Base-by-base conservation (phyloP, 2,797 vertebrate genomes). In the Mormyrus hasselquistii region DNA sequence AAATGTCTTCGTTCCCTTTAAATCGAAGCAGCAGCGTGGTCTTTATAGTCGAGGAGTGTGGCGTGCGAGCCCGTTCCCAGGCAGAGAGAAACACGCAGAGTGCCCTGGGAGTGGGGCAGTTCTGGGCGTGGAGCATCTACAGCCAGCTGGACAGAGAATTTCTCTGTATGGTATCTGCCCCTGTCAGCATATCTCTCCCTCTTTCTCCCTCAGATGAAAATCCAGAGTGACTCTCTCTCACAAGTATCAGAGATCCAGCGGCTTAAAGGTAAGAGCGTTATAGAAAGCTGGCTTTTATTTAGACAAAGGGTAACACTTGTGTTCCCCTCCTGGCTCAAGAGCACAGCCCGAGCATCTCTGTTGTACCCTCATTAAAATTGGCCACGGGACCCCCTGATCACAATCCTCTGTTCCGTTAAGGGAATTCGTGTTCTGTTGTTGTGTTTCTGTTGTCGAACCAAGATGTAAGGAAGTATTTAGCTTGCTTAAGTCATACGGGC, bases 211-310 rank as follows among this genome's bases (percentile, higher is more conserved):
- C 93, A 99, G 98, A 91, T 96, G 89, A 99, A 97, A 93, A 92
- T 97, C 88, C 97, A 99, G 94, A 95, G 90, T 93, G 98, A 99
- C 82, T 91, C 96, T 91, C 95, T 97, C 0, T 95, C 95, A 59
- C 97, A 99, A 90, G 96, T 96, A 95, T 96, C 97, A 90, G 97
- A 99, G 92, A 97, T 97, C 89, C 96, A 96, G 92, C 96, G 96
- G 90, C 94, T 99, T 84, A 98, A 98, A 93, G 98, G 98, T 99
- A 95, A 97, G 96, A 89, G 41, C 12, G 14, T 14, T 14, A 9
- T 65, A 47, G 41, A 49, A 16, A 69, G 38, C 41, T 2, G 57
- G 29, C 4, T 22, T 52, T 16, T 86, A 19, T 87, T 87, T 57
- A 53, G 10, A 38, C 25, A n/a, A 57, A 38, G 29, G n/a, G 14